phyloP scores from a whole-genome alignment of 2,113 vertebrate genomes.

The Solea solea region DNA sequence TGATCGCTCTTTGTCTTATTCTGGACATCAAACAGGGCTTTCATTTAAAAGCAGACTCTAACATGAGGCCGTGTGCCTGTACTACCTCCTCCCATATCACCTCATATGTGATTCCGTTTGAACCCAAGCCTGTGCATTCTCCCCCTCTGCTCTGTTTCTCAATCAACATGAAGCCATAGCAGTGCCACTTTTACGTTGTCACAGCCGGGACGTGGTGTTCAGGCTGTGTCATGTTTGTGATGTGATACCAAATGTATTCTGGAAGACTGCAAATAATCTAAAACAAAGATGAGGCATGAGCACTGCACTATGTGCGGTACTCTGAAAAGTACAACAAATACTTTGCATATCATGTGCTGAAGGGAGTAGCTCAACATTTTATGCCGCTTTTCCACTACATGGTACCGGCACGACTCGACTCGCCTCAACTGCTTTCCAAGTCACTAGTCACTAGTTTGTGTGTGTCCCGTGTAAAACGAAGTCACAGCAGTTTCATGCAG shows the following conservation, averaged over 20 bases:
- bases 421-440: too few relatives aligned
- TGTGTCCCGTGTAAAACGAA: too few relatives aligned
- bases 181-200: conserved; percentile 13
- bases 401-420: too few relatives aligned
- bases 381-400: too few relatives aligned
- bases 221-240: conserved; percentile 3
- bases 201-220: neutral
- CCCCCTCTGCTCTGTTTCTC: conserved; percentile 21
- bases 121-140: conserved; percentile 42
- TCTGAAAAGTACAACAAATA: too few relatives aligned
- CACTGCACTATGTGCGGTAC: conserved; percentile 18
- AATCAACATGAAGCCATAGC: conserved; percentile 44
- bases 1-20: conserved; percentile 47
- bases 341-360: neutral
- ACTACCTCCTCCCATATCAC: conserved; percentile 74
- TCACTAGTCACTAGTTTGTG: too few relatives aligned
- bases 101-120: conserved; percentile 61
- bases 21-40: conserved; percentile 35
- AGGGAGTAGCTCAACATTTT: conserved; percentile 8
- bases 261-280: conserved; percentile 18
- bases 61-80: conserved; percentile 58
- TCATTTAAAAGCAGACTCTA: conserved; percentile 52
- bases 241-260: conserved; percentile 45
- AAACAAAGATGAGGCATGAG: conserved; percentile 10
- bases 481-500: too few relatives aligned